A percentile compares a stretch with the other conserved stretches of the same genome.
Conservation (phyloP, 2,888 invertebrate genomes). For the Dasysyrphus albostriatus region DNA sequence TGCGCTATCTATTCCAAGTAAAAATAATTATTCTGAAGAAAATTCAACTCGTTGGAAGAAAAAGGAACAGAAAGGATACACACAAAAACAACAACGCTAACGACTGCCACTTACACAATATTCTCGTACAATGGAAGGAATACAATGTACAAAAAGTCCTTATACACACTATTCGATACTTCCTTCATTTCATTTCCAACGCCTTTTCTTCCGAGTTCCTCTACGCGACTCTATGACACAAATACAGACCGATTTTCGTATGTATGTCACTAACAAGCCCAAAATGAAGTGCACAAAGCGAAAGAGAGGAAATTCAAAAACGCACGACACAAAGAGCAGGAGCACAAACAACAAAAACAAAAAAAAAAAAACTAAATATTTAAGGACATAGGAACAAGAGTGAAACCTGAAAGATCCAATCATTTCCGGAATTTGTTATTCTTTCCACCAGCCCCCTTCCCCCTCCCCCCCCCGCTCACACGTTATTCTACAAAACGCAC, state of each 20-base stretch:
- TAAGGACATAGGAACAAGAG: constrained; percentile 42
- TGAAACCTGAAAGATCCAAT: constrained; percentile 54
- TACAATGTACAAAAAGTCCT: constrained; percentile 54
- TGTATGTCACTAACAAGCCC: constrained; percentile 57
- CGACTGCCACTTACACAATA: constrained; percentile 66
- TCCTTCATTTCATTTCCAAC: constrained; percentile 73
- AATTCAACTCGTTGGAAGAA: constrained; percentile 40
- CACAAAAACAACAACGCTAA: constrained; percentile 71
- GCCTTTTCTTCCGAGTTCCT: constrained; percentile 51
- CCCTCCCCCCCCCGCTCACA: neutral
- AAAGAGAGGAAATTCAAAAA: constrained; percentile 53
- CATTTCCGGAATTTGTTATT: constrained; percentile 42
- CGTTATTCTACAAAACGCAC: neutral
- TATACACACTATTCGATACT: constrained; percentile 72
- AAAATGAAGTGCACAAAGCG: constrained; percentile 47
- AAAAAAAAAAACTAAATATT: constrained; percentile 11
- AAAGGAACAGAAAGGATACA: constrained; percentile 57
- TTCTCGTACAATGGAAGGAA: constrained; percentile 28
- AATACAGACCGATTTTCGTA: constrained; percentile 27
- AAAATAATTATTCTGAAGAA: constrained; percentile 38
- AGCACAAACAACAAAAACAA: neutral
- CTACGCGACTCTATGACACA: constrained; percentile 14
- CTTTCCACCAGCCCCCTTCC: neutral
- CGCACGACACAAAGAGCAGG: constrained; percentile 21
- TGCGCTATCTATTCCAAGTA: constrained; percentile 5